Percentiles rank a stretch among this genome's conserved stretches.
These are phyloP conservation scores for Myotis yumanensis DNA, from an alignment of 2,113 vertebrate genomes.

Conservation along the genomic window DNA sequence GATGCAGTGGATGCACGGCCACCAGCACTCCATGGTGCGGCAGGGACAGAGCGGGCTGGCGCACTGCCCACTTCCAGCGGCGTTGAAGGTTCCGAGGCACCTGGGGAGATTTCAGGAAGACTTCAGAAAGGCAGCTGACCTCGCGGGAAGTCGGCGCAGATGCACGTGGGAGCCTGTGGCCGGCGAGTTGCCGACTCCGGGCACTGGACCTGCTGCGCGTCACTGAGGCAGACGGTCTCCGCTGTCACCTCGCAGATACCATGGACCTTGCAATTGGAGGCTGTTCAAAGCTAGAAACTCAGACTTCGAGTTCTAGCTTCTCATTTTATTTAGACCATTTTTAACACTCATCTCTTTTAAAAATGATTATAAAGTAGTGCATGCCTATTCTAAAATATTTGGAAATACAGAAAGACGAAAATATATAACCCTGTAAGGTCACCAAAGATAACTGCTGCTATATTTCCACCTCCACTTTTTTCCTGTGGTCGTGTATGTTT, in stretches of 20 bases:
- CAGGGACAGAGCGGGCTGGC: neutral
- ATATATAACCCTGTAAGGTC: neutral
- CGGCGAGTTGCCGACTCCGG: neutral
- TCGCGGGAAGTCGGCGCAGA: neutral
- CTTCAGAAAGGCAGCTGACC: neutral
- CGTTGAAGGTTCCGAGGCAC: neutral
- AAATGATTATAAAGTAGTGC: neutral
- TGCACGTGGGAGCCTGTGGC: fast-evolving
- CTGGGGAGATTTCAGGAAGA: neutral
- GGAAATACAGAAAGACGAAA: neutral
- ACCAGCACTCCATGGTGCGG: neutral
- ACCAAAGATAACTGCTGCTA: neutral
- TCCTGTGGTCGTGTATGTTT: neutral
- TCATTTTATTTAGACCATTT: slow-evolving; percentile 1
- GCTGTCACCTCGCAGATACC: neutral
- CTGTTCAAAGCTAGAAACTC: neutral
- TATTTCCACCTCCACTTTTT: neutral
- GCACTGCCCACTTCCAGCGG: neutral
- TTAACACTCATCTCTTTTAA: neutral
- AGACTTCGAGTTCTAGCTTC: neutral
- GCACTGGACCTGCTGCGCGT: neutral
- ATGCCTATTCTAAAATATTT: neutral
- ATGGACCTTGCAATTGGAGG: neutral
- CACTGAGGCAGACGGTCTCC: neutral
- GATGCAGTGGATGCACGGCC: no score